phyloP scores from a whole-genome alignment of 2,888 invertebrate species.

The Agonopterix arenella region DNA sequence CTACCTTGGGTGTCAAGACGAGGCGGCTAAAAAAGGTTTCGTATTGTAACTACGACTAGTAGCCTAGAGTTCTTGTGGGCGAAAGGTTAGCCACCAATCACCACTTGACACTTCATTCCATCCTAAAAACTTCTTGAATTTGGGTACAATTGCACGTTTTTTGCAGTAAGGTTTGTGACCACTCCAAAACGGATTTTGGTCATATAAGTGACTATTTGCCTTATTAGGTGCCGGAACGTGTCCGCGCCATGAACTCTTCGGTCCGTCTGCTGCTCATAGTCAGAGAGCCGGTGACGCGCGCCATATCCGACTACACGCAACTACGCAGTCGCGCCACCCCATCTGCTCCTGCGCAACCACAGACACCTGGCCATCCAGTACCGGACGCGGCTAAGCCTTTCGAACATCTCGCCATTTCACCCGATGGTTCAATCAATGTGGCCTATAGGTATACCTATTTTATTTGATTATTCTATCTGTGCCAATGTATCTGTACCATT shows the following conservation, averaged over 20 bases:
- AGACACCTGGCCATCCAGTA: constrained; percentile 43
- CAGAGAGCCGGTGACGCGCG: constrained; percentile 95
- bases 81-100: no score
- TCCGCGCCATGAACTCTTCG: constrained; percentile 95
- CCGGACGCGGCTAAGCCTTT: constrained; percentile 79
- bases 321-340: constrained; percentile 89
- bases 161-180: no score
- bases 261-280: constrained; percentile 95
- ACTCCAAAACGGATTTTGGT: no score
- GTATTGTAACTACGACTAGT: no score
- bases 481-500: no score
- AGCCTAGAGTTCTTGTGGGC: no score
- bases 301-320: constrained; percentile 98
- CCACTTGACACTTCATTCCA: no score
- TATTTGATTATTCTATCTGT: neutral
- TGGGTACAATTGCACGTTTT: no score
- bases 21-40: no score
- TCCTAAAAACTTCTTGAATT: no score
- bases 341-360: constrained; percentile 75
- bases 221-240: constrained; percentile 90
- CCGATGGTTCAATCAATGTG: constrained; percentile 90
- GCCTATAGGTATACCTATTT: constrained; percentile 77
- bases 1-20: no score
- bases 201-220: no score
- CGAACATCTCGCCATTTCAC: constrained; percentile 87